phyloP scores from a whole-genome alignment of 2,888 invertebrate species.

The Sinohyriopsis cumingii region DNA sequence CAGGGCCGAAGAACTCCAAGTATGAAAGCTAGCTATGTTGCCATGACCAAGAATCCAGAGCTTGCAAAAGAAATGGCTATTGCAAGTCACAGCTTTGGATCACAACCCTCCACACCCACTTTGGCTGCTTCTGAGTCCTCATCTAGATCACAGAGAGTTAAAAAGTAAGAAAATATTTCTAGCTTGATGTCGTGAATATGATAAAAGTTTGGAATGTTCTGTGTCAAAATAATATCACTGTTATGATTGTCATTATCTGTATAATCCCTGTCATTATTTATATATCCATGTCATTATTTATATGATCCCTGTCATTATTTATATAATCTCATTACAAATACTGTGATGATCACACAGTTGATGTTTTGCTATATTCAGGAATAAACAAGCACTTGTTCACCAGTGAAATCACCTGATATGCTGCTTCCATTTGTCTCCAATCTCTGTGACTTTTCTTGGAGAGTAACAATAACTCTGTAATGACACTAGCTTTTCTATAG shows the following conservation, averaged over 20 bases:
- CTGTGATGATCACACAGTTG: too few relatives aligned
- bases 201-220: not conserved
- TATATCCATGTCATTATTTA: too few relatives aligned
- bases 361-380: not conserved
- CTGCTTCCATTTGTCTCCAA: not conserved
- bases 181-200: not conserved
- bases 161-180: slow-evolving; percentile 56
- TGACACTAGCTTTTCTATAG: too few relatives aligned
- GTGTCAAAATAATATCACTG: not conserved
- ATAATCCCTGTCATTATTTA: too few relatives aligned
- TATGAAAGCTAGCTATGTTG: slow-evolving; percentile 95
- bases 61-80: slow-evolving; percentile 64
- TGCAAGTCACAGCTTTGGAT: slow-evolving; percentile 42
- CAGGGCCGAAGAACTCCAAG: slow-evolving; percentile 94
- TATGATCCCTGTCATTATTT: too few relatives aligned
- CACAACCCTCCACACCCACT: slow-evolving; percentile 55
- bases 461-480: too few relatives aligned
- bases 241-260: too few relatives aligned
- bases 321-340: too few relatives aligned
- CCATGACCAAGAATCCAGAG: slow-evolving; percentile 73
- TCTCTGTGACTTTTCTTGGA: too few relatives aligned
- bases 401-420: not conserved
- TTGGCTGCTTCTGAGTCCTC: slow-evolving; percentile 35
- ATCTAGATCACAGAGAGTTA: slow-evolving; percentile 56
- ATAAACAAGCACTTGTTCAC: not conserved